These are phyloP conservation scores for Eumaeus atala DNA, from an alignment of 1,140 invertebrate genomes.

Conservation along the genomic window DNA sequence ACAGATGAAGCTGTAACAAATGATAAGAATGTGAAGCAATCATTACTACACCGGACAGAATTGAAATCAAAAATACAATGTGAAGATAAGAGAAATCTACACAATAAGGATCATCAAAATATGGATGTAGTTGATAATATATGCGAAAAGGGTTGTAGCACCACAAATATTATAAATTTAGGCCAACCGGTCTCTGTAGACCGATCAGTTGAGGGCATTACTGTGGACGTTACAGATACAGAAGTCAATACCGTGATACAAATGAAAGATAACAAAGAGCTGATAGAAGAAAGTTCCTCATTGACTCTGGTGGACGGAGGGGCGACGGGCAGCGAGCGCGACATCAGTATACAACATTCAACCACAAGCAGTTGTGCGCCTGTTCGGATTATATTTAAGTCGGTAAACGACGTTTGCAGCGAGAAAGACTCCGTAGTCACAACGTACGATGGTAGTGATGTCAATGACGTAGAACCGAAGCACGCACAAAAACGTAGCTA, in stretches of 20 bases:
- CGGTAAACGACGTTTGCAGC: slow-evolving; percentile 24
- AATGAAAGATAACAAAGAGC: slow-evolving; percentile 50
- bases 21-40: too few relatives aligned
- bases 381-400: slow-evolving; percentile 34
- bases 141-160: slow-evolving; percentile 18
- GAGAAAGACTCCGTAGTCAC: slow-evolving; percentile 32
- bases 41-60: too few relatives aligned
- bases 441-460: slow-evolving; percentile 27
- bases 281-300: slow-evolving; percentile 42
- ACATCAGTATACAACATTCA: too few relatives aligned
- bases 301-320: slow-evolving; percentile 54
- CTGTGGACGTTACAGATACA: slow-evolving; percentile 28
- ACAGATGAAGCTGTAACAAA: not conserved
- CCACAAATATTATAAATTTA: slow-evolving; percentile 23
- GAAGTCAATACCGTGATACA: slow-evolving; percentile 52
- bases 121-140: too few relatives aligned
- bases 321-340: too few relatives aligned
- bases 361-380: too few relatives aligned
- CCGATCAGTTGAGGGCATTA: slow-evolving; percentile 27
- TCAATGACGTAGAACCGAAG: slow-evolving; percentile 4
- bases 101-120: too few relatives aligned
- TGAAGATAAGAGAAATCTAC: too few relatives aligned
- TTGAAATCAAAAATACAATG: too few relatives aligned
- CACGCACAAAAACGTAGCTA: slow-evolving; percentile 39
- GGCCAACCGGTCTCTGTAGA: slow-evolving; percentile 34